These are phyloP conservation scores for Thryonomys swinderianus DNA, from an alignment of 2,113 vertebrate genomes.

Conservation along the genomic window DNA sequence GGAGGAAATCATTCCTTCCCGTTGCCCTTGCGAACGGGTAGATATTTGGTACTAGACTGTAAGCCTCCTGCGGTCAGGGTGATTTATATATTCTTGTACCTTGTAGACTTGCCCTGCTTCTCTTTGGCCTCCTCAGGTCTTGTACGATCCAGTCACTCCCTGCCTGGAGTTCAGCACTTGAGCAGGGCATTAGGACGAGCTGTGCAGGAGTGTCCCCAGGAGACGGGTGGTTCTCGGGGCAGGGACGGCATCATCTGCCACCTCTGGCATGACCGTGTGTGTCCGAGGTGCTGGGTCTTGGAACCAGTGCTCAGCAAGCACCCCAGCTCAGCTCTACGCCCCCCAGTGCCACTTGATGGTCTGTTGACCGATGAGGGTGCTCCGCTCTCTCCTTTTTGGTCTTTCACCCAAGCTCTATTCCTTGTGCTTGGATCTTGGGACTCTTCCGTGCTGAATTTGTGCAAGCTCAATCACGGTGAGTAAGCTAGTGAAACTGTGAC, in stretches of 20 bases:
- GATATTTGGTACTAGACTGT: neutral
- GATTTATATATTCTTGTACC: neutral
- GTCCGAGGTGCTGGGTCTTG: neutral
- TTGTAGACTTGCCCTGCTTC: neutral
- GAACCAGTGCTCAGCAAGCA: neutral
- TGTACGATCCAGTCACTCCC: rapidly evolving
- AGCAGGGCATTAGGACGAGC: too few species aligned
- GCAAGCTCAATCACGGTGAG: neutral
- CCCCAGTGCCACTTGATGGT: too few species aligned
- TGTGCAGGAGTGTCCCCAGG: neutral
- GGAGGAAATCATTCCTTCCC: neutral
- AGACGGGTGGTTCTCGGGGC: neutral
- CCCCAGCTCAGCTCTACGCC: too few species aligned
- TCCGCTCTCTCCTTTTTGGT: neutral
- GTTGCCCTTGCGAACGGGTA: neutral
- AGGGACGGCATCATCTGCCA: neutral
- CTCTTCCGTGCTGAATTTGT: neutral
- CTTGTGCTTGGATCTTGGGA: neutral
- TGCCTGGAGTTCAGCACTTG: neutral
- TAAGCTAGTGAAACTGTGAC: conserved; percentile 1
- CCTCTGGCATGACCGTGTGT: neutral
- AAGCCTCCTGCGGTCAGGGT: neutral
- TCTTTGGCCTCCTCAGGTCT: neutral
- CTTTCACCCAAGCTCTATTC: neutral
- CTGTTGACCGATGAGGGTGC: neutral